These are phyloP conservation scores for Ptyas mucosa DNA, from an alignment of 2,113 vertebrate genomes.

Conservation along the genomic window DNA sequence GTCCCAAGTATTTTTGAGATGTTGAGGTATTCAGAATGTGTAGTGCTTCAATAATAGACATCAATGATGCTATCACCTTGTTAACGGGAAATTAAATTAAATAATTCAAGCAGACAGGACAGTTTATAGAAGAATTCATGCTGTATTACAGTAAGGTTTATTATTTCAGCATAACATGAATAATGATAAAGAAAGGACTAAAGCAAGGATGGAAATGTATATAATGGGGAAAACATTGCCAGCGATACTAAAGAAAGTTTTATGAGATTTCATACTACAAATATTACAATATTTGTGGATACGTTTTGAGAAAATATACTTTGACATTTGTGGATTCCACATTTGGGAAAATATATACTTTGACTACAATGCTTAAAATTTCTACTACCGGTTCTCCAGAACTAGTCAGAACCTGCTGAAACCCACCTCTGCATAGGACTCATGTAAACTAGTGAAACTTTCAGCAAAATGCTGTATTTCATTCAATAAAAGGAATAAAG, in stretches of 20 bases:
- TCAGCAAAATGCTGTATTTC: neutral
- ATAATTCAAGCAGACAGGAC: neutral
- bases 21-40: neutral
- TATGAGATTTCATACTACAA: constrained; percentile 4
- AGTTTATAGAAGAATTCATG: neutral
- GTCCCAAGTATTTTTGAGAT: neutral
- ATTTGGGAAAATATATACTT: constrained; percentile 6
- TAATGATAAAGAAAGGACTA: constrained; percentile 5
- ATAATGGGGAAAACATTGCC: constrained; percentile 12
- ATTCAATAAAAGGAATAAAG: neutral
- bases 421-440: neutral
- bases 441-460: neutral
- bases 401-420: too few species aligned
- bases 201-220: constrained; percentile 4
- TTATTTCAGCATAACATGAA: neutral
- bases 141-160: neutral
- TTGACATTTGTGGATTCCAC: constrained; percentile 45
- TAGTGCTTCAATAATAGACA: neutral
- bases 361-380: neutral
- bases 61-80: constrained; percentile 7
- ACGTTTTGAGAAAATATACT: constrained; percentile 15
- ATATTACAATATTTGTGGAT: constrained; percentile 42
- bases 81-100: constrained; percentile 3
- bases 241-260: constrained; percentile 7
- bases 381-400: too few species aligned